phyloP scores from a whole-genome alignment of 2,888 invertebrate genomes.

The Tiliacea aurago region DNA sequence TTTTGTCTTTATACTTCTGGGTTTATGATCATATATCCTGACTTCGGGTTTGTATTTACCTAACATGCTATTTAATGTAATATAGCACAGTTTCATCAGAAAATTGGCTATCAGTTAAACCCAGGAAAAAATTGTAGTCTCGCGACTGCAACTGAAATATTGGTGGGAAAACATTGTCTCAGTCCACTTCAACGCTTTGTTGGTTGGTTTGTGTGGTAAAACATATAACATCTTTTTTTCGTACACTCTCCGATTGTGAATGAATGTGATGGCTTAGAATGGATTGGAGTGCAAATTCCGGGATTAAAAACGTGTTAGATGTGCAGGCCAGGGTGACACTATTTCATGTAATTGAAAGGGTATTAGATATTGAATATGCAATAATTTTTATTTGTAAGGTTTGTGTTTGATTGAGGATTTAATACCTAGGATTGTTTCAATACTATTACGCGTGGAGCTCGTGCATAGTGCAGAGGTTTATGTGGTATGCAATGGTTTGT shows the following conservation, averaged over 20 bases:
- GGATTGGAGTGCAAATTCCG: slow-evolving; percentile 7
- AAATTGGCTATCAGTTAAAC: not conserved
- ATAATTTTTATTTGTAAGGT: not conserved
- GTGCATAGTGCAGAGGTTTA: not conserved
- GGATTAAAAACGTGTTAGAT: slow-evolving; percentile 2
- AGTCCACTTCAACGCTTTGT: slow-evolving; percentile 11
- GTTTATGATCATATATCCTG: no score
- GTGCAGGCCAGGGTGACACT: not conserved
- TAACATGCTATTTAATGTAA: not conserved
- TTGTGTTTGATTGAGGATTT: not conserved
- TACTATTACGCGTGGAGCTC: not conserved
- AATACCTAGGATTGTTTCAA: not conserved
- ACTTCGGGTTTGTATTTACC: not conserved
- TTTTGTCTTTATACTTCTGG: not conserved
- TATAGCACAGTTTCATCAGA: not conserved
- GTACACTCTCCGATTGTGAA: slow-evolving; percentile 23
- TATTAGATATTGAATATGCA: not conserved
- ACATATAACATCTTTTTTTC: slow-evolving; percentile 29
- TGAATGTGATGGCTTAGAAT: slow-evolving; percentile 24
- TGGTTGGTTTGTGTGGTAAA: slow-evolving; percentile 23
- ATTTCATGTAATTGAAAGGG: not conserved
- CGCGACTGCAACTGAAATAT: slow-evolving; percentile 15
- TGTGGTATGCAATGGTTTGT: not conserved
- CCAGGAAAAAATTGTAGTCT: not conserved
- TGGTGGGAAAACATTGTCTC: slow-evolving; percentile 31